These are phyloP conservation scores for Eptesicus fuscus DNA, from an alignment of 2,113 vertebrate species.

Conservation along the genomic window DNA sequence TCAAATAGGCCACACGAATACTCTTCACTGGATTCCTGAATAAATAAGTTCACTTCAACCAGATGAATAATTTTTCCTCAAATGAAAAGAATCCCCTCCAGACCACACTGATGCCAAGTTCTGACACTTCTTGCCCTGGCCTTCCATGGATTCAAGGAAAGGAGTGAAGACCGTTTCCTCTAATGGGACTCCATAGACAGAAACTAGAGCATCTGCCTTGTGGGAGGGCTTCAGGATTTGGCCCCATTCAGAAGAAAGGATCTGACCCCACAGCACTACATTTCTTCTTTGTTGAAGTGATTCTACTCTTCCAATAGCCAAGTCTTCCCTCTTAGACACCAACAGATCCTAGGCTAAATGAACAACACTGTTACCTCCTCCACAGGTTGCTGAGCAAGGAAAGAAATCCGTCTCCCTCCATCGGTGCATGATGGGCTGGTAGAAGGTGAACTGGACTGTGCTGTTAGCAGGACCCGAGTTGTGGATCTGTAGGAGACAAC, in stretches of 20 bases:
- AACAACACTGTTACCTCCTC: conserved; percentile 88
- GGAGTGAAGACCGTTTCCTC: background rate
- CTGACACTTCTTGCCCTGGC: background rate
- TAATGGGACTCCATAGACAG: background rate
- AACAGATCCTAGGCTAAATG: background rate
- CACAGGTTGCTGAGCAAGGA: conserved; percentile 95
- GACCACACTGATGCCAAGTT: background rate
- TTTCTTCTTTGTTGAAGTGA: background rate
- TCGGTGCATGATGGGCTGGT: conserved; percentile 95
- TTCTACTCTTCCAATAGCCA: rapidly evolving
- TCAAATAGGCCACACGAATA: background rate
- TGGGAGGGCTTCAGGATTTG: background rate
- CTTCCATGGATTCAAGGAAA: background rate
- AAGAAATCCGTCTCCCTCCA: conserved; percentile 99
- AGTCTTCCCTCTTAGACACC: background rate
- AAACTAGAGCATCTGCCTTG: background rate
- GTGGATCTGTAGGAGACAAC: conserved; percentile 83
- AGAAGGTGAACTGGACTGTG: conserved; percentile 94
- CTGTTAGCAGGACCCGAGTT: conserved; percentile 86
- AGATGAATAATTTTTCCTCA: background rate
- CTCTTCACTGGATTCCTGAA: background rate
- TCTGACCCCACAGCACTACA: background rate
- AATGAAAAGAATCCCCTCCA: background rate
- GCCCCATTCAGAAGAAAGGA: background rate
- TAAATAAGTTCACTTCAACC: background rate